Conservation (phyloP, 2,797 vertebrate genomes). For the Takifugu ocellatus region DNA sequence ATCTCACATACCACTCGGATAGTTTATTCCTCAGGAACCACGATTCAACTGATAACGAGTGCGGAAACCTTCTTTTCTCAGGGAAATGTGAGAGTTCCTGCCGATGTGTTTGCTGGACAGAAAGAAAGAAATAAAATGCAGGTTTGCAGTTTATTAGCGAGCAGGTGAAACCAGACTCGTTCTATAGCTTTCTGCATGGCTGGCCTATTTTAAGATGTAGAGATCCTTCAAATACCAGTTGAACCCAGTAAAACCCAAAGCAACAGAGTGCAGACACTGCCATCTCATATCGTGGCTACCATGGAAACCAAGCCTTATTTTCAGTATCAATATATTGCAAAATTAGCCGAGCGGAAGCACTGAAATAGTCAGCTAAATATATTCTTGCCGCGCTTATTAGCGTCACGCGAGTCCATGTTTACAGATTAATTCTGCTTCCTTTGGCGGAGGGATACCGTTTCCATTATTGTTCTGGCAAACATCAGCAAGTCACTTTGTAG, state of each 20-base stretch:
- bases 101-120: too few relatives aligned
- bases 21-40: slow-evolving; percentile 61
- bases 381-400: slow-evolving; percentile 48
- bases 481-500: slow-evolving; percentile 36
- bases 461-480: slow-evolving; percentile 57
- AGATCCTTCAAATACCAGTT: slow-evolving; percentile 46
- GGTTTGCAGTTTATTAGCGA: slow-evolving; percentile 47
- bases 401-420: slow-evolving; percentile 37
- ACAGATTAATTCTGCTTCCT: slow-evolving; percentile 42
- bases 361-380: slow-evolving; percentile 21
- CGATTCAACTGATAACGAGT: slow-evolving; percentile 61
- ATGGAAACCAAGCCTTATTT: slow-evolving; percentile 47
- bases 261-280: slow-evolving; percentile 32
- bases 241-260: slow-evolving; percentile 46
- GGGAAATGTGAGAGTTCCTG: slow-evolving; percentile 52
- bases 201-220: slow-evolving; percentile 55
- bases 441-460: slow-evolving; percentile 41
- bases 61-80: slow-evolving; percentile 55
- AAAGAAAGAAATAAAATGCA: too few relatives aligned
- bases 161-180: slow-evolving; percentile 41
- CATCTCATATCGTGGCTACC: slow-evolving; percentile 48
- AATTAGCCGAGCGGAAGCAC: slow-evolving; percentile 32
- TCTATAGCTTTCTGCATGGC: slow-evolving; percentile 36
- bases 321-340: slow-evolving; percentile 23
- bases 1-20: slow-evolving; percentile 49